Base-by-base conservation (phyloP, 2,888 invertebrate species). In the Cyclophora punctaria region DNA sequence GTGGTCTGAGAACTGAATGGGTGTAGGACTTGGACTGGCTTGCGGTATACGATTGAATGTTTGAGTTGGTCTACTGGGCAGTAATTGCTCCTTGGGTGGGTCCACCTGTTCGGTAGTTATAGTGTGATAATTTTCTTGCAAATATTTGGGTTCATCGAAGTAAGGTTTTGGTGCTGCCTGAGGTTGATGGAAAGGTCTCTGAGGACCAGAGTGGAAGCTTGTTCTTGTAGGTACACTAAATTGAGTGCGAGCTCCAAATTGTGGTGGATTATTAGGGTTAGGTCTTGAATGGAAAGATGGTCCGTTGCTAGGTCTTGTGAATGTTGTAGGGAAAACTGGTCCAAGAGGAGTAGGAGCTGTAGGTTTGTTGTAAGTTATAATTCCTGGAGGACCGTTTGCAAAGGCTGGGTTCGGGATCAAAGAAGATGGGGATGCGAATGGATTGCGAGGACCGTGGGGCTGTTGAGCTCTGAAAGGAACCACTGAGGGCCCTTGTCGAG, bases 61-160 rank as follows among this genome's bases (percentile, higher is more conserved):
- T 58, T 80, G 82, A 43, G 75, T 62, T 44, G 77, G 80, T 58
- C 83, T 80, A 43, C 64, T 77, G 43, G 83, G 84, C 35, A 78
- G 55, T 37, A 71, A 57, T 63, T 86, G 88, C n/a, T 85, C 81
- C 64, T 89, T 86, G 34, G 82, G 73, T 42, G 81, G 73, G 42
- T 89, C 84, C 7, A 83, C 74, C 72, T 89, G 84, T 53, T 89
- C 88, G 3, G 83, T 84, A 34, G 88, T 88, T 47, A 89, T 89
- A 3, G 89, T 89, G 51, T 89, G 89, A 57, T 89, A 89, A 58
- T 89, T 89, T 64, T 89, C 88, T 69, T 89, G 89, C 49, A 89
- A 73, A 60, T 89, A 89, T 70, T 89, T 89, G 2, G 87, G 76
- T 66, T 89, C 89, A 50, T 89, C 88, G 55, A 89, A 89, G 64